A percentile compares a stretch with the other conserved stretches of the same genome.
Evolutionary conservation across 1,140 invertebrate genomes (phyloP).

Genomic region (Grapholita molesta): DNA sequence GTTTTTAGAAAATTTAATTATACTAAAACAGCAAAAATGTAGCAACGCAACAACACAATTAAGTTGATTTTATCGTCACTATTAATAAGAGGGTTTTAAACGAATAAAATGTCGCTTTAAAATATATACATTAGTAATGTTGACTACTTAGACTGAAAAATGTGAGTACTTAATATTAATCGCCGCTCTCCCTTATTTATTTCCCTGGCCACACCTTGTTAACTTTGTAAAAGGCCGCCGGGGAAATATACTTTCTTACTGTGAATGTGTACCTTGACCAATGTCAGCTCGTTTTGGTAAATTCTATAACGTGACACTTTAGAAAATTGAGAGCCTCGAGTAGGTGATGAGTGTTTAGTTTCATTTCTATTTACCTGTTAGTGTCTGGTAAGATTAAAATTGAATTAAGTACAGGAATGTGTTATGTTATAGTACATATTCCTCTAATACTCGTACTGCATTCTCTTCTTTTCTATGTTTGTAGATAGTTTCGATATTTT

Average conservation of each 20-base stretch:
- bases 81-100: not conserved
- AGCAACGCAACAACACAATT: not conserved
- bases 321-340: not conserved
- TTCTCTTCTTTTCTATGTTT: no score
- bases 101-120: not conserved
- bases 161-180: slow-evolving; percentile 54
- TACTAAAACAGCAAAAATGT: no score
- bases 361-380: not conserved
- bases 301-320: slow-evolving; percentile 34
- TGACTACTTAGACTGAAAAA: slow-evolving; percentile 10
- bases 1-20: no score
- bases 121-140: slow-evolving; percentile 1
- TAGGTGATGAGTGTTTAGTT: not conserved
- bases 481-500: no score
- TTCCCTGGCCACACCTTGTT: slow-evolving; percentile 59
- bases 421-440: no score
- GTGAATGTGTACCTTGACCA: slow-evolving; percentile 61
- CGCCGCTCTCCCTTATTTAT: slow-evolving; percentile 54
- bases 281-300: slow-evolving; percentile 46
- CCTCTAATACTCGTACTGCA: no score
- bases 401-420: not conserved
- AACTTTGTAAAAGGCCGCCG: slow-evolving; percentile 62
- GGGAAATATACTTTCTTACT: slow-evolving; percentile 65
- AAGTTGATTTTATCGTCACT: not conserved
- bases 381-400: not conserved